Percentiles rank a stretch among this genome's conserved stretches.
phyloP scores from a whole-genome alignment of 2,797 vertebrate genomes.

The Urosaurus nigricauda region DNA sequence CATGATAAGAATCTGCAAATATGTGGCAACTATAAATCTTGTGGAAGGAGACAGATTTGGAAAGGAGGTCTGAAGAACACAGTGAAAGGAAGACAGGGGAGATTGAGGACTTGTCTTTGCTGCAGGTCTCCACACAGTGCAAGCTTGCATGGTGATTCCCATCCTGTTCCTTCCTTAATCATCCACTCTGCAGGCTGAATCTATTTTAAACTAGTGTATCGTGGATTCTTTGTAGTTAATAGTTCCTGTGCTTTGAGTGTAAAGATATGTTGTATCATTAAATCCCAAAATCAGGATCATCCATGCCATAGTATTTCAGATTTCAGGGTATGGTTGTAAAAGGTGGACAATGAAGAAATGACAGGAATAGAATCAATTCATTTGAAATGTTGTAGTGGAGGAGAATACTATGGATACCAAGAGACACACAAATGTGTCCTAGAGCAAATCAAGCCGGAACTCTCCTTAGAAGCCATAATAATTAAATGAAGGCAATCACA shows the following conservation, averaged over 20 bases:
- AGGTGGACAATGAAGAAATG: too few relatives aligned
- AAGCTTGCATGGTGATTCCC: background rate
- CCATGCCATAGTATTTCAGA: too few relatives aligned
- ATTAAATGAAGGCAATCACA: too few relatives aligned
- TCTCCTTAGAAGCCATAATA: too few relatives aligned
- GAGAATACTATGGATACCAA: too few relatives aligned
- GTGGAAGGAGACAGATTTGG: background rate
- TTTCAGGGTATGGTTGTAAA: too few relatives aligned
- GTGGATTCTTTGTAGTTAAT: background rate
- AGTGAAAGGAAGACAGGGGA: background rate
- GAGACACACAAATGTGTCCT: too few relatives aligned
- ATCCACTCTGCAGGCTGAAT: background rate
- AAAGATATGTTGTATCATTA: too few relatives aligned
- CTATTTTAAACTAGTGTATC: background rate
- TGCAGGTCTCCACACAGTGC: background rate
- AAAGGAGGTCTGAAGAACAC: background rate
- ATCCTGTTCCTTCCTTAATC: conserved; percentile 1
- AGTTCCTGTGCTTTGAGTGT: background rate
- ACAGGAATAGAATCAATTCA: too few relatives aligned
- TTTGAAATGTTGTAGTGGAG: too few relatives aligned
- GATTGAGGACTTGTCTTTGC: background rate
- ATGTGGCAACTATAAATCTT: conserved; percentile 2
- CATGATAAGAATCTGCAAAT: conserved; percentile 46
- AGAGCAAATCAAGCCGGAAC: too few relatives aligned
- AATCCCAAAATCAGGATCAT: too few relatives aligned